Percentiles rank a stretch among this genome's conserved stretches.
Evolutionary conservation across 2,113 vertebrate species (phyloP).

Genomic region (Columba janthina): DNA sequence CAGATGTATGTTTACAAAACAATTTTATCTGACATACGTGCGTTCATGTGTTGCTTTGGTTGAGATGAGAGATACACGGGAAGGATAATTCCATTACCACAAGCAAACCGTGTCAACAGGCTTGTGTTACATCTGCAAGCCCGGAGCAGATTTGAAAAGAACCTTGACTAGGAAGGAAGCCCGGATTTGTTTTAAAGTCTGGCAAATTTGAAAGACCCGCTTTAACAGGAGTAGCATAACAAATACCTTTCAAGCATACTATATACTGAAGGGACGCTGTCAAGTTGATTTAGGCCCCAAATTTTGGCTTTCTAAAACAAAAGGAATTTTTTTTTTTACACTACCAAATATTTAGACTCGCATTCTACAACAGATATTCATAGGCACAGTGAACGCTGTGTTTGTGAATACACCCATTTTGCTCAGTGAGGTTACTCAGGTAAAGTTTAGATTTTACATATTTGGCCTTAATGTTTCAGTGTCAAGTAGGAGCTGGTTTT

Average conservation of each 20-base stretch:
- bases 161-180: background rate
- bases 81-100: background rate
- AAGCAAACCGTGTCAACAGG: background rate
- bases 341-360: background rate
- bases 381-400: background rate
- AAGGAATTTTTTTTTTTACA: background rate
- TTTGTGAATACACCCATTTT: background rate
- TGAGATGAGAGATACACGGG: background rate
- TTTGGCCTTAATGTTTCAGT: background rate
- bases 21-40: background rate
- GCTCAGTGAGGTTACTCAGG: background rate
- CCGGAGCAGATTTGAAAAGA: background rate
- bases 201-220: background rate
- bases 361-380: background rate
- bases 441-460: background rate
- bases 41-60: background rate
- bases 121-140: background rate
- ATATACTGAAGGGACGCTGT: background rate
- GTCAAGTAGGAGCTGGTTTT: background rate
- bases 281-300: background rate
- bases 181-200: constrained; percentile 16
- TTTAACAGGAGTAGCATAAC: constrained; percentile 11
- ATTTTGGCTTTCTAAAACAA: background rate
- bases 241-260: background rate
- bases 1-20: background rate